Percentiles rank a stretch among this genome's conserved stretches.
phyloP scores from a whole-genome alignment of 92 coral and sea anemone species.

The Epizoanthus rinbou region DNA sequence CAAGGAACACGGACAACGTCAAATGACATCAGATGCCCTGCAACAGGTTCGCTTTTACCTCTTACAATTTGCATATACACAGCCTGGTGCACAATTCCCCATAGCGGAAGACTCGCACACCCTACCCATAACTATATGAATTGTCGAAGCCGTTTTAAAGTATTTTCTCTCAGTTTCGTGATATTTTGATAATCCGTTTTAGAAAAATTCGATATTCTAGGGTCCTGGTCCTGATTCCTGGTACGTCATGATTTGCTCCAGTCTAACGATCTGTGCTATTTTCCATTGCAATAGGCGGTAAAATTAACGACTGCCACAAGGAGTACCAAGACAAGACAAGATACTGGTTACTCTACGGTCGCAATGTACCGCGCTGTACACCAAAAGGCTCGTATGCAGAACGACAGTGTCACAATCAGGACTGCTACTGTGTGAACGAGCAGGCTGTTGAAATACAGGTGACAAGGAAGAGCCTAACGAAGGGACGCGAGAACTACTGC shows the following conservation, averaged over 20 bases:
- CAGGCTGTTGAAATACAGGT: conserved; percentile 68
- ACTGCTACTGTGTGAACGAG: conserved; percentile 81
- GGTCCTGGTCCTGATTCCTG: too few species aligned
- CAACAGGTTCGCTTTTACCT: conserved; percentile 48
- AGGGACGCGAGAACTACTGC: conserved; percentile 50
- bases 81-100: too few species aligned
- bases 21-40: conserved; percentile 61
- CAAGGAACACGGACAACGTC: conserved; percentile 73
- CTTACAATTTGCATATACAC: too few species aligned
- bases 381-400: conserved; percentile 68
- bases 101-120: too few species aligned
- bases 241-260: background rate
- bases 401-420: conserved; percentile 65
- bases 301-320: conserved; percentile 61
- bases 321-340: conserved; percentile 75
- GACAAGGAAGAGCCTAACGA: conserved; percentile 52
- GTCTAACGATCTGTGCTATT: background rate
- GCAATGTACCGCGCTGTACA: conserved; percentile 76
- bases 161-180: too few species aligned
- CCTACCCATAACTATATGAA: too few species aligned
- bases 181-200: too few species aligned
- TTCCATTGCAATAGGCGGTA: conserved; percentile 45
- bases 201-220: too few species aligned
- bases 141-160: too few species aligned
- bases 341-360: conserved; percentile 71